Evolutionary conservation across 2,797 vertebrate genomes (phyloP), one percentile per base, ranked within the genome.

Genomic region (Choloepus didactylus): DNA sequence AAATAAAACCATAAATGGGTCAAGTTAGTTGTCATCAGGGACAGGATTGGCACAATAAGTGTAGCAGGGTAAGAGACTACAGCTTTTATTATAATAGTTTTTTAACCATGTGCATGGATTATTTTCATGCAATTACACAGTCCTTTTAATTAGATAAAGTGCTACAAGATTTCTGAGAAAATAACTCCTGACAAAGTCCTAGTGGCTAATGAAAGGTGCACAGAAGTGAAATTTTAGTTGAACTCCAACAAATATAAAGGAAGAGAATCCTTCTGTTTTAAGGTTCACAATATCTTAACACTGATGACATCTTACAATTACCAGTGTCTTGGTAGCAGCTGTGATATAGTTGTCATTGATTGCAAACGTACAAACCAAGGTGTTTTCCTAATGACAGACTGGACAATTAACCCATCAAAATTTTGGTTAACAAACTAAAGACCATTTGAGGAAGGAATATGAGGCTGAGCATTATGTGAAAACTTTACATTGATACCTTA

Each of bases 211-310:
- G 6, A 66, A 86, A 76, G 2, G 10, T 51, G 86, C 41, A 85
- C 18, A 64, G 25, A 75, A 23, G 10, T 89, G 41, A 77, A 77
- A 93, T 66, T 72, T 73, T 91, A 73, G 41, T 79, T 44, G 64
- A 83, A 93, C 41, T 66, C 29, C 18, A 79, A 66, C 31, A 82
- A 83, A 87, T 38, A 72, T 12, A 66, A 90, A 87, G 2, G 18
- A 87, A 91, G 31, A 77, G 25, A 87, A 25, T 51, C 25, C 14
- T 59, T 12, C 29, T 67, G 35, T 72, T 94, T 87, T 77, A 83
- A 93, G 56, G 51, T 51, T 87, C 86, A 72, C 69, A 87, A 54
- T 79, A 77, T 83, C 66, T 93, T 83, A 77, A 87, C n/a, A 83
- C 27, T 38, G 0, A 72, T 49, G 51, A 46, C 38, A 76, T 89